Base-by-base conservation (phyloP, 2,888 invertebrate genomes). In the Panorpa germanica region DNA sequence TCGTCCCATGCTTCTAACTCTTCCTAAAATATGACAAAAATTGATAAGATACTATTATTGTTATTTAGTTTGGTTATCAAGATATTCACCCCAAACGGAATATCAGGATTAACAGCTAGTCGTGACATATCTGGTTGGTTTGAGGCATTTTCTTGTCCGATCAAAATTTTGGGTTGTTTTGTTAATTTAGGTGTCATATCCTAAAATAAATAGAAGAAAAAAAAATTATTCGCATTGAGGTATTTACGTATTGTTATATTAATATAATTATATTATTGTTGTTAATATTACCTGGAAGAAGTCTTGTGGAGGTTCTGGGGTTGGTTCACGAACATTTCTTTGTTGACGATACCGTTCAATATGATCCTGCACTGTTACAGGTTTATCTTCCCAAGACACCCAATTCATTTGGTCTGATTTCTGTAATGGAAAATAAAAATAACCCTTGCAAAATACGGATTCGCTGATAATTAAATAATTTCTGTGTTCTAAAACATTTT, bases 161-260 rank as follows among this genome's bases (percentile, higher is more conserved):
- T 47, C 29, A 65, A 49, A 27, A 68, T 43, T 47, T 66, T 70
- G 1, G 55, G 52, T 43, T 68, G 70, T 31, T 53, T 62, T 10
- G 63, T 66, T 20, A 70, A 70, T 36, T 53, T 57, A 7, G 70
- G 71, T 16, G 64, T 51, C 63, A 71, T 63, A 40, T 70, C 65
- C 63, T 65, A 30, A 17, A 41, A 41, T 12, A 34, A 24, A 29
- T 19, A 35, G 13, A 29, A 16, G 24, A 19, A 9, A 24, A 13
- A 14, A 4, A 26, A 27, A 6, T 22, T 18, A 11, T 25, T 24
- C 6, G 13, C 4, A 26, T 10, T 16, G 20, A 8, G 17, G 25
- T 29, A 31, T 30, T 24, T 18, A 14, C 10, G 10, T 30, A 11
- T 19, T 28, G 4, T n/a, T 27, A 16, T 6, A 12, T n/a, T 11